Conservation (phyloP, 2,888 invertebrate genomes). For the Lasioglossum marginatum region DNA sequence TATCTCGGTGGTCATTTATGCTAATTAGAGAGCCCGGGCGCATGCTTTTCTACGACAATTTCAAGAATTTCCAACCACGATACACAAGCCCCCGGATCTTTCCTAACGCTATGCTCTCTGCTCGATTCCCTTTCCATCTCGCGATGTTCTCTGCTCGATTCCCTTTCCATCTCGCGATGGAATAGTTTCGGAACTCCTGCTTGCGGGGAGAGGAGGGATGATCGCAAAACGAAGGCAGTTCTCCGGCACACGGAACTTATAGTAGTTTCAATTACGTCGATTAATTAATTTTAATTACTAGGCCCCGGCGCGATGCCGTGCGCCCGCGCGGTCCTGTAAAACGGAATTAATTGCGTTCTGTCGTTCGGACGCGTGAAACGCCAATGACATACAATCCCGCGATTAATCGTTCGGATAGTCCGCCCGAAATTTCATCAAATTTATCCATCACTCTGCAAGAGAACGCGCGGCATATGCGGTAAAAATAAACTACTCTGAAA, state of each 20-base stretch:
- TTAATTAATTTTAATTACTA: slow-evolving; percentile 55
- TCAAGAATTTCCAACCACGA: slow-evolving; percentile 1
- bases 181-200: slow-evolving; percentile 1
- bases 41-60: neutral
- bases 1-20: neutral
- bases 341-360: slow-evolving; percentile 43
- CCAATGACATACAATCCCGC: slow-evolving; percentile 3
- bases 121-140: neutral
- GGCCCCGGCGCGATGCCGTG: slow-evolving; percentile 9
- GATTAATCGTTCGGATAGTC: neutral
- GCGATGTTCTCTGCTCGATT: neutral
- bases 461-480: neutral
- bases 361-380: slow-evolving; percentile 15
- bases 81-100: neutral
- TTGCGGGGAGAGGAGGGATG: neutral
- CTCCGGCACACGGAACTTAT: slow-evolving; percentile 9
- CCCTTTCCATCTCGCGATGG: neutral
- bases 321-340: slow-evolving; percentile 9
- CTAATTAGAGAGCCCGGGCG: slow-evolving; percentile 2
- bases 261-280: slow-evolving; percentile 35
- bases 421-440: neutral
- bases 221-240: neutral
- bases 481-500: neutral
- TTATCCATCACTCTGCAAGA: neutral
- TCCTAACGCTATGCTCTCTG: neutral